Base-by-base conservation (phyloP, 2,113 vertebrate species). In the Terrapene triunguis region DNA sequence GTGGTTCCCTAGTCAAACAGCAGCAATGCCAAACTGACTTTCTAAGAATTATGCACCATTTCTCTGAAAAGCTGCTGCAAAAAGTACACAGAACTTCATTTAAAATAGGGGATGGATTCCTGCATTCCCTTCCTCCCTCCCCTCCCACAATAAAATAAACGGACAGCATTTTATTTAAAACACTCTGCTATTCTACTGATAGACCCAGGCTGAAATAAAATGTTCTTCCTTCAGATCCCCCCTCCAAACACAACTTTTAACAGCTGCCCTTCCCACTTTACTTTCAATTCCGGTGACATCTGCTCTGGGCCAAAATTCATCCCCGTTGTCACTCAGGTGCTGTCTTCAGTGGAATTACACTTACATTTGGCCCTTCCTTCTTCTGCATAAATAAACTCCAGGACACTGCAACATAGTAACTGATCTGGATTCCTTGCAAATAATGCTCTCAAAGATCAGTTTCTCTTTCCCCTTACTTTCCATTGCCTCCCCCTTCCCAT, bases 391-490 rank as follows among this genome's bases (percentile, higher is more conserved):
- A 57, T 10, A 76, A 47, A 79, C 21, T 27, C 42, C 53, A 42
- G 54, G 54, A 7, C 47, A 10, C 42, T 79, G 14, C 47, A 59
- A 3, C 8, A 38, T 4, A 0, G 42, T 38, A 51, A 69, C 38
- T 93, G 10, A 11, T 83, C 89, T 79, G 65, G 27, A 82, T 87
- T 94, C 74, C 87, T 91, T 90, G 82, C 47, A 55, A 92, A 21
- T 1, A 50, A 6, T 13, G 84, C 65, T 92, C 74, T 85, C 1
- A 0, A 62, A 90, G 93, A 87, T 85, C 83, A 10, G 85, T 94
- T 91, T 87, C 69, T 65, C 50, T 80, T 81, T 80, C 65, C 86
- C 74, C 86, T 74, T 35, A 2, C 91, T 79, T 93, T 85, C 92
- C 87, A 24, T 38, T 76, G 89, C 93, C 90, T 80, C 95, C 87